Evolutionary conservation across 2,797 vertebrate species (phyloP), one percentile per base, ranked within the genome.

Genomic region (Phrynocephalus guinanensis): DNA sequence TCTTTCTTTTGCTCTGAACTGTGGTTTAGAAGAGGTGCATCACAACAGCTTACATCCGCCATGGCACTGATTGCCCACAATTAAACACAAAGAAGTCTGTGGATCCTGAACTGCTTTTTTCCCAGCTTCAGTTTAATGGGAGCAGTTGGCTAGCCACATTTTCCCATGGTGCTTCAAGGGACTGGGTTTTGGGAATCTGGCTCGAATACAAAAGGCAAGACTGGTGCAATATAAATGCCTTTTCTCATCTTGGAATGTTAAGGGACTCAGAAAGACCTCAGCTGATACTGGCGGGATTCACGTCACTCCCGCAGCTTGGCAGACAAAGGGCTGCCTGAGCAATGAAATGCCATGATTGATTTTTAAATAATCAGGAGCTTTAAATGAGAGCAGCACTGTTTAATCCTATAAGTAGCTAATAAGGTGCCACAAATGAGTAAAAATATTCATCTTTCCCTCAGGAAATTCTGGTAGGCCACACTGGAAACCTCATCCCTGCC

Each of bases 21-120:
- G 28, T 79, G 70, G 70, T 89, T 82, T 77, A 71, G 30, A 56
- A 91, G 24, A 6, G 6, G 30, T 82, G 60, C 78, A 70, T 20
- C 56, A 90, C 28, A 85, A 26, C n/a, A 50, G 71, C 48, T 84
- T 66, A 0, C 11, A 6, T 77, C 33, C 52, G 1, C 24, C 73
- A 77, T 20, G 0, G 3, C 79, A 24, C 9, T 52, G 16, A 79
- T 73, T 44, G 77, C 38, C 70, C 81, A 77, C 66, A 71, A 56
- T 70, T 68, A 75, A 83, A 44, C n/a, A 82, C 30, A 67, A 66
- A 60, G 50, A 44, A 0, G 0, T 16, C 8, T 28, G 33, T 38
- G 26, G 63, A 78, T 71, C 70, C n/a, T 88, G 60, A 76, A 79
- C 72, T 26, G 0, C 0, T 20, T 82, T 82, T 10, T n/a, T 9